Conservation (phyloP, 2,113 vertebrate genomes). For the Willisornis vidua region DNA sequence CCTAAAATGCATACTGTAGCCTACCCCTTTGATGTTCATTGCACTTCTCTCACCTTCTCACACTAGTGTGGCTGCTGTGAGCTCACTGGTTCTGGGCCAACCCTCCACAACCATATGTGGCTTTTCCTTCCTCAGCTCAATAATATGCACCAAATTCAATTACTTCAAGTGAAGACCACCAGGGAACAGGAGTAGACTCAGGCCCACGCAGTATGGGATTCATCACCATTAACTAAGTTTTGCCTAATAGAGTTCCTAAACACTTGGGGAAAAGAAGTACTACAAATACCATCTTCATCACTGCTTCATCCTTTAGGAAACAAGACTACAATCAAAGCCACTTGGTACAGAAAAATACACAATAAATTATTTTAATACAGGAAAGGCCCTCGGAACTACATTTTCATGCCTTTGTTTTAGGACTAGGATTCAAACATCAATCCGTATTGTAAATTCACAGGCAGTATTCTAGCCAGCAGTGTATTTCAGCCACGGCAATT, state of each 20-base stretch:
- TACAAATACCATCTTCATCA: background rate
- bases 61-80: background rate
- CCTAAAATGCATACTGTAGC: background rate
- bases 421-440: background rate
- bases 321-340: background rate
- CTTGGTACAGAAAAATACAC: background rate
- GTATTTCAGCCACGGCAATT: background rate
- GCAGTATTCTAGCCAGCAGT: background rate
- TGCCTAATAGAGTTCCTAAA: background rate
- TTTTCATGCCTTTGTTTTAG: background rate
- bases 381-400: too few relatives aligned
- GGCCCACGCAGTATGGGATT: background rate
- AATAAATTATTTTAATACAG: background rate
- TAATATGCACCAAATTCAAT: background rate
- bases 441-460: background rate
- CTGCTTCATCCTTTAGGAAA: background rate
- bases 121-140: background rate
- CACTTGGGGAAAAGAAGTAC: background rate
- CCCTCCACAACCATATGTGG: rapidly evolving
- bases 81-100: background rate
- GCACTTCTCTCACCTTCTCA: background rate
- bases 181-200: background rate
- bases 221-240: background rate
- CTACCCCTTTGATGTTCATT: background rate
- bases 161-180: background rate